Evolutionary conservation across 2,113 vertebrate genomes (phyloP).

Genomic region (Cavia porcellus): DNA sequence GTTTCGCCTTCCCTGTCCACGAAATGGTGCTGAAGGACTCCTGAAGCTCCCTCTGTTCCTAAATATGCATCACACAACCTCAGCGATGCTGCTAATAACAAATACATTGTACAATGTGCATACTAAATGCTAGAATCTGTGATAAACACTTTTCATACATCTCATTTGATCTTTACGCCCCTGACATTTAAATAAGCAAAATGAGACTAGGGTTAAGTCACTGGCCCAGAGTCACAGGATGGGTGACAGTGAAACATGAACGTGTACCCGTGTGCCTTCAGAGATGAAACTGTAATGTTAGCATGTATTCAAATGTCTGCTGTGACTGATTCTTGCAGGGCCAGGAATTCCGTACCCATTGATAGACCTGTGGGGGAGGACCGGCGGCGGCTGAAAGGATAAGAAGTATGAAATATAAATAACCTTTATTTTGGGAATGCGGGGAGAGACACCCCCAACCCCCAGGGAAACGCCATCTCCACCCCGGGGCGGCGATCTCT

Average conservation of each 20-base stretch:
- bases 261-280: background rate
- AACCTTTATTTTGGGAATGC: no score
- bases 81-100: background rate
- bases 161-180: background rate
- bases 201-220: background rate
- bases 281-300: background rate
- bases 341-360: background rate
- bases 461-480: no score
- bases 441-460: no score
- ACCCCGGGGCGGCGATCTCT: no score
- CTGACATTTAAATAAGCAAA: background rate
- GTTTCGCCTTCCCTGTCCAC: background rate
- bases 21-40: background rate
- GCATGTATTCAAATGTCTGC: background rate
- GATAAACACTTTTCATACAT: background rate
- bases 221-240: background rate
- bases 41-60: background rate
- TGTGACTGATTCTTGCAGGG: background rate
- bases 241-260: background rate
- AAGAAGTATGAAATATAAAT: no score
- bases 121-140: background rate
- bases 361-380: background rate
- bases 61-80: background rate
- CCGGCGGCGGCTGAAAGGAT: no score
- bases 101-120: background rate